phyloP scores from a whole-genome alignment of 2,888 invertebrate species.

The Drosophila parthenogenetica region DNA sequence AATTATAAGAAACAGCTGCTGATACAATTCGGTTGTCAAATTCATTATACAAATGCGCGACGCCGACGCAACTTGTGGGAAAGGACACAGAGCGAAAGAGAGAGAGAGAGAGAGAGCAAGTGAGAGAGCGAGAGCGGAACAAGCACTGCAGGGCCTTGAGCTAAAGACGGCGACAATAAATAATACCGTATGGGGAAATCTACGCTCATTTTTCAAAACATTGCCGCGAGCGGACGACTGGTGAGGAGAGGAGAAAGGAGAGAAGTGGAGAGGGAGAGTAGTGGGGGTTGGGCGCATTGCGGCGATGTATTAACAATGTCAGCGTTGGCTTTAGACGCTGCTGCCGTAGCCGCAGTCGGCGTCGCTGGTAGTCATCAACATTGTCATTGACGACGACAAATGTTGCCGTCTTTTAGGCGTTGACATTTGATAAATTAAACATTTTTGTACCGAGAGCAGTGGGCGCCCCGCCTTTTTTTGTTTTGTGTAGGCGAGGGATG shows the following conservation, averaged over 20 bases:
- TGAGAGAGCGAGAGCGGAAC: neutral
- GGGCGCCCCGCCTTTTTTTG: conserved; percentile 10
- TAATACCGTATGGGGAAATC: conserved; percentile 72
- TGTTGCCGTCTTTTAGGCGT: conserved; percentile 79
- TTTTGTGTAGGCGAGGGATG: neutral
- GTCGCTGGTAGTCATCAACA: conserved; percentile 64
- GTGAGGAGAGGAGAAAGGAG: conserved; percentile 10
- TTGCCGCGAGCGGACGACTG: conserved; percentile 57
- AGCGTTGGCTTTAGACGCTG: conserved; percentile 33
- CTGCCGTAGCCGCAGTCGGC: conserved; percentile 29
- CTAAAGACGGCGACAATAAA: conserved; percentile 63
- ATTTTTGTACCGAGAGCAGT: conserved; percentile 62
- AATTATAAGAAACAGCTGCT: conserved; percentile 63
- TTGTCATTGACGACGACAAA: conserved; percentile 80
- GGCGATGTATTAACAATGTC: conserved; percentile 61
- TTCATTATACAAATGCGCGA: conserved; percentile 70
- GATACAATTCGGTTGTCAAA: conserved; percentile 59
- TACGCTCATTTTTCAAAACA: conserved; percentile 76
- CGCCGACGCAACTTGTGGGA: conserved; percentile 17
- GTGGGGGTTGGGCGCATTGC: conserved; percentile 15
- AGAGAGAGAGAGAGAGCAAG: neutral
- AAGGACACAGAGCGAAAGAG: neutral
- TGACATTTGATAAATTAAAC: conserved; percentile 81
- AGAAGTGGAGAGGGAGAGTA: too few species aligned
- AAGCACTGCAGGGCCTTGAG: conserved; percentile 1